phyloP scores from a whole-genome alignment of 2,113 vertebrate species.

The Vimba vimba region DNA sequence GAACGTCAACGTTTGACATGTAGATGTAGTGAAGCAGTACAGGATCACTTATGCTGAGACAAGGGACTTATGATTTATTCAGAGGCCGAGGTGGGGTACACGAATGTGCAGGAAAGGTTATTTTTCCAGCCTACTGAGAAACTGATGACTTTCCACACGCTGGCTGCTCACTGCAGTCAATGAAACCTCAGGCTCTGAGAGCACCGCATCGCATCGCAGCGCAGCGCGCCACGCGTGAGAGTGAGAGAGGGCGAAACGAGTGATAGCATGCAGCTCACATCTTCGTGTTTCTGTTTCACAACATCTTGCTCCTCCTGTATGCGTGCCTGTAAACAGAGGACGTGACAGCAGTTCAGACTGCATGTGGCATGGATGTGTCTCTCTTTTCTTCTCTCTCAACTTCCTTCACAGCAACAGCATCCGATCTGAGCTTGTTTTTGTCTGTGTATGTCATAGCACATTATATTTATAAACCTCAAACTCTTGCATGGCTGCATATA shows the following conservation, averaged over 20 bases:
- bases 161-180: slow-evolving; percentile 56
- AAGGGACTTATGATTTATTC: slow-evolving; percentile 49
- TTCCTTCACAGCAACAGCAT: background rate
- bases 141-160: slow-evolving; percentile 53
- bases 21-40: slow-evolving; percentile 44
- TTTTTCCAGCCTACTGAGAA: slow-evolving; percentile 34
- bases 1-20: slow-evolving; percentile 39
- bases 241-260: background rate
- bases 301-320: slow-evolving; percentile 24
- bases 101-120: slow-evolving; percentile 56
- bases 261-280: slow-evolving; percentile 23
- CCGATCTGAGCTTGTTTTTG: slow-evolving; percentile 5
- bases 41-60: slow-evolving; percentile 49
- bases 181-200: slow-evolving; percentile 43
- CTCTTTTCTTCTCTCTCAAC: slow-evolving; percentile 14
- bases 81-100: slow-evolving; percentile 3
- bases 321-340: slow-evolving; percentile 43
- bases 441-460: background rate
- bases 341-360: slow-evolving; percentile 52
- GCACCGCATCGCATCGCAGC: background rate
- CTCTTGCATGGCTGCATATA: background rate
- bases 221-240: background rate
- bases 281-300: slow-evolving; percentile 26
- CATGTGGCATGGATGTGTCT: slow-evolving; percentile 11
- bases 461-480: background rate